A percentile compares a stretch with the other conserved stretches of the same genome.
Evolutionary conservation across 2,888 invertebrate genomes (phyloP).

Genomic region (Tipula confusa): DNA sequence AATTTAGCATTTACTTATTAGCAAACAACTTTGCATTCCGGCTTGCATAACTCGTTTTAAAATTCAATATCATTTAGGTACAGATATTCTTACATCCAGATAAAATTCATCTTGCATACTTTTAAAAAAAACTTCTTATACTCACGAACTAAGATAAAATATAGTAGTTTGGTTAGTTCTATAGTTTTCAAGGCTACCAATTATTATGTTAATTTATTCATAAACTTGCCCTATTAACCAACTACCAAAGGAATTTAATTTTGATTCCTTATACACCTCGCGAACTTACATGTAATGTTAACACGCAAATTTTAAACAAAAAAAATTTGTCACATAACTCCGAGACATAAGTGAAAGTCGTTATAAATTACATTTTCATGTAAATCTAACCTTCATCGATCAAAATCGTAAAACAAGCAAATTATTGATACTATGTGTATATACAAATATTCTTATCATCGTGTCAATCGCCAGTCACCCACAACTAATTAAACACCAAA

Average conservation of each 20-base stretch:
- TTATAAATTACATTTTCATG: constrained; percentile 12
- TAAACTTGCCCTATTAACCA: too few species aligned
- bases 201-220: too few species aligned
- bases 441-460: constrained; percentile 14
- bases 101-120: too few species aligned
- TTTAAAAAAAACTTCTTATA: too few species aligned
- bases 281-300: background rate
- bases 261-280: background rate
- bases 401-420: background rate
- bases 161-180: too few species aligned
- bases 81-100: too few species aligned
- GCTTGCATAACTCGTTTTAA: too few species aligned
- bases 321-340: background rate
- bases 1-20: too few species aligned
- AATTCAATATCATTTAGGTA: too few species aligned
- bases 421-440: background rate
- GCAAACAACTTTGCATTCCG: too few species aligned
- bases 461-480: constrained; percentile 15
- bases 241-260: background rate
- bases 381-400: constrained; percentile 20
- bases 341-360: background rate
- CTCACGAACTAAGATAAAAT: too few species aligned
- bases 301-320: background rate
- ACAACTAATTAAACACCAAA: background rate
- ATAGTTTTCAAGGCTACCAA: too few species aligned